Evolutionary conservation across 2,888 invertebrate genomes (phyloP).

Genomic region (Pollenia angustigena): DNA sequence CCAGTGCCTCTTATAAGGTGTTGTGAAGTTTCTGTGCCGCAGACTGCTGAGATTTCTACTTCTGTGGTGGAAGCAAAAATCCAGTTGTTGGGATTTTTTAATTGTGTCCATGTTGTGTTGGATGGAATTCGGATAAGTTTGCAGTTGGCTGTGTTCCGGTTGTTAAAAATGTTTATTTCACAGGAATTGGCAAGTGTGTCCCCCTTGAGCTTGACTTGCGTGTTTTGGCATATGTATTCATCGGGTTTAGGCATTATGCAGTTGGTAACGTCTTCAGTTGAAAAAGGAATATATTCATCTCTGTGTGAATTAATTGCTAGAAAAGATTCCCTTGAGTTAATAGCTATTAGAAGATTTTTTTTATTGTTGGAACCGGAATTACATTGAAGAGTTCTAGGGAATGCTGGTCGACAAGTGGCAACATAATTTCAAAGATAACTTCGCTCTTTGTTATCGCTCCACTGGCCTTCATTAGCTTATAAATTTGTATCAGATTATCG

Average conservation of each 20-base stretch:
- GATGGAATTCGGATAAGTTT: not conserved
- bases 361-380: not conserved
- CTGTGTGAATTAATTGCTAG: conserved; percentile 4
- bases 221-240: too few relatives aligned
- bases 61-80: conserved; percentile 17
- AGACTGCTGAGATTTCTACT: conserved; percentile 19
- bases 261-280: not conserved
- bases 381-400: not conserved
- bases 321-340: not conserved
- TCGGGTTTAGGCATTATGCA: not conserved
- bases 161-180: not conserved
- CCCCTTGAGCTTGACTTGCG: too few relatives aligned
- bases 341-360: not conserved
- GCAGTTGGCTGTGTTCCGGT: not conserved
- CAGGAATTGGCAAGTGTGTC: not conserved
- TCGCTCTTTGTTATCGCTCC: not conserved
- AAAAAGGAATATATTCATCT: not conserved
- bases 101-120: not conserved
- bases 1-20: not conserved
- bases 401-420: conserved; percentile 12
- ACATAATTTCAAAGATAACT: not conserved
- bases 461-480: not conserved
- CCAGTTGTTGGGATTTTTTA: conserved; percentile 13
- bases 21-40: conserved; percentile 7
- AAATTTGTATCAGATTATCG: not conserved